Base-by-base conservation (phyloP, 2,113 vertebrate species). In the Zosterops japonicus region DNA sequence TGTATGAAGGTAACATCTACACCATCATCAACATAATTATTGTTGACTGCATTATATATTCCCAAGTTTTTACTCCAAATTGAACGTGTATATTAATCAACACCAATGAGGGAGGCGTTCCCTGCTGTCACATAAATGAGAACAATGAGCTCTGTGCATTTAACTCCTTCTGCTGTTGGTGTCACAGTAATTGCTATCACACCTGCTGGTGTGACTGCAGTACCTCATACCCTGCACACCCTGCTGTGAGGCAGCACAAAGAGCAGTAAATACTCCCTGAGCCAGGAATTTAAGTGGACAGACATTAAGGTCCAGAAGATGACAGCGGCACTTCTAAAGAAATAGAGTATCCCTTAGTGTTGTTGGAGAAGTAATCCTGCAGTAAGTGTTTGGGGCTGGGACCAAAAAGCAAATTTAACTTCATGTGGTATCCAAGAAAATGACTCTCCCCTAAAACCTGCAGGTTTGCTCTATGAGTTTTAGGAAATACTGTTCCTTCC, bases 361-460 rank as follows among this genome's bases (percentile, higher is more conserved):
- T 59, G 33, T 6, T 6, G 59, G 21, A 81, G 12, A 27, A 64
- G 11, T 33, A 53, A 71, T 10, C 17, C 22, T 39, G 15, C 29
- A 88, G 16, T 5, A 23, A 16, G 18, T 11, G 50, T 39, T 47
- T 31, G 3, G 4, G 18, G 23, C 18, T 44, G 22, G 50, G 31
- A 67, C 5, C 64, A 78, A 64, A 64, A 75, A 2, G 5, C 14
- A 60, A 35, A 24, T n/a, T 36, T 17, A 71, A 52, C 6, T 36
- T 42, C 0, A 1, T 10, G 13, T 15, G 11, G 28, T 72, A 76
- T 28, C 33, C 23, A 35, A n/a, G 44, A 85, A 10, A 6, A 44
- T 0, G 0, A 52, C 21, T 31, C 1, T 7, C 11, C 57, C 78
- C 41, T 52, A 14, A 78, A 87, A 69, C 1, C 41, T 11, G 19